These are phyloP conservation scores for Macroramphosus scolopax DNA, from an alignment of 2,797 vertebrate species.

Conservation along the genomic window DNA sequence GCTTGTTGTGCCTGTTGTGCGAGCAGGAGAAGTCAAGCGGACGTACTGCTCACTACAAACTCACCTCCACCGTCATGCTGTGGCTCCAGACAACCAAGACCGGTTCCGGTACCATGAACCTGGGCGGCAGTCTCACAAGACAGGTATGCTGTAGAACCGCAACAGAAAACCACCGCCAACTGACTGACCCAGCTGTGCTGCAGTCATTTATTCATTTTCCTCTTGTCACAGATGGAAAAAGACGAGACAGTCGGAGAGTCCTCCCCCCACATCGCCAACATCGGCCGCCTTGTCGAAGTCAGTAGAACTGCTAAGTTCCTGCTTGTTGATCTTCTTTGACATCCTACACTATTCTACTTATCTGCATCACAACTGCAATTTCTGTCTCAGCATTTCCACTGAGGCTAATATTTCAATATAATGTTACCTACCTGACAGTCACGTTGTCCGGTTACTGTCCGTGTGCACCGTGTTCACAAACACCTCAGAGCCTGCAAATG, in stretches of 20 bases:
- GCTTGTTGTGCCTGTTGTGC: constrained; percentile 8
- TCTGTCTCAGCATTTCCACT: too few species aligned
- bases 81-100: constrained; percentile 99
- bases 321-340: background rate
- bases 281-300: constrained; percentile 97
- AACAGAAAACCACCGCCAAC: background rate
- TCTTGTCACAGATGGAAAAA: constrained; percentile 88
- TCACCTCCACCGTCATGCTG: constrained; percentile 99
- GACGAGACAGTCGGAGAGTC: constrained; percentile 95
- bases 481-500: too few species aligned
- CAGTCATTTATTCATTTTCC: background rate
- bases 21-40: constrained; percentile 95
- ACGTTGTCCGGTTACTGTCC: too few species aligned
- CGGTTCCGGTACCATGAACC: constrained; percentile 97
- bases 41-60: constrained; percentile 97
- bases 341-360: too few species aligned
- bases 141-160: constrained; percentile 78
- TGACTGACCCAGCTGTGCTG: background rate
- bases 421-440: too few species aligned
- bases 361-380: too few species aligned
- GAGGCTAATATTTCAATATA: too few species aligned
- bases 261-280: constrained; percentile 97
- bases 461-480: too few species aligned
- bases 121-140: constrained; percentile 97
- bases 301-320: constrained; percentile 40